Evolutionary conservation across 2,113 vertebrate genomes (phyloP).

Genomic region (Pseudonaja textilis): DNA sequence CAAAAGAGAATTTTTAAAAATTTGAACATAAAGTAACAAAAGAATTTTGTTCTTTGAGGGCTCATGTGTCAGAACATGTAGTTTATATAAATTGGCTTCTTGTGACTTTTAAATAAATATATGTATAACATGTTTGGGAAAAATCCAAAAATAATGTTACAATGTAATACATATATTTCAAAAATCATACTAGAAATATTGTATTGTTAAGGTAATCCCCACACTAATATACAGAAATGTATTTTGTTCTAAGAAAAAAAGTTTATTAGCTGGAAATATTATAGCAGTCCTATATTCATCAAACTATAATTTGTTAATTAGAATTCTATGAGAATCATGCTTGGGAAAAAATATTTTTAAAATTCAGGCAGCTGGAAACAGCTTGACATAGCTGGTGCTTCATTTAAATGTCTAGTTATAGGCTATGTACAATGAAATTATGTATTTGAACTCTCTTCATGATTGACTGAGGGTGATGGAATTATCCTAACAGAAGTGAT

Average conservation of each 20-base stretch:
- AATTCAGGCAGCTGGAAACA: neutral
- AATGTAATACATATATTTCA: neutral
- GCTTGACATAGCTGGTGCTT: neutral
- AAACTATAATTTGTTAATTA: neutral
- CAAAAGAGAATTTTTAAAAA: neutral
- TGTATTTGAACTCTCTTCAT: neutral
- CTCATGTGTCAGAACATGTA: neutral
- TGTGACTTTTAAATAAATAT: neutral
- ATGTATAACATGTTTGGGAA: too few relatives aligned
- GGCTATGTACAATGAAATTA: neutral
- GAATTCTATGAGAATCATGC: neutral
- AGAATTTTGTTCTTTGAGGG: neutral
- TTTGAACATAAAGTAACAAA: neutral
- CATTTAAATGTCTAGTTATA: neutral
- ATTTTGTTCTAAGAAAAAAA: neutral
- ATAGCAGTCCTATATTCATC: neutral
- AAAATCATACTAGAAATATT: neutral
- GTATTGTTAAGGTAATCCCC: neutral
- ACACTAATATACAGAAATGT: neutral
- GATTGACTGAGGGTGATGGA: neutral
- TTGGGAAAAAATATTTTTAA: neutral
- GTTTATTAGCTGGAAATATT: neutral
- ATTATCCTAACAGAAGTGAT: neutral
- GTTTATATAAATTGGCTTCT: neutral
- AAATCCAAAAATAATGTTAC: neutral